Conservation (phyloP, 2,888 invertebrate genomes). For the Amorpha juglandis region DNA sequence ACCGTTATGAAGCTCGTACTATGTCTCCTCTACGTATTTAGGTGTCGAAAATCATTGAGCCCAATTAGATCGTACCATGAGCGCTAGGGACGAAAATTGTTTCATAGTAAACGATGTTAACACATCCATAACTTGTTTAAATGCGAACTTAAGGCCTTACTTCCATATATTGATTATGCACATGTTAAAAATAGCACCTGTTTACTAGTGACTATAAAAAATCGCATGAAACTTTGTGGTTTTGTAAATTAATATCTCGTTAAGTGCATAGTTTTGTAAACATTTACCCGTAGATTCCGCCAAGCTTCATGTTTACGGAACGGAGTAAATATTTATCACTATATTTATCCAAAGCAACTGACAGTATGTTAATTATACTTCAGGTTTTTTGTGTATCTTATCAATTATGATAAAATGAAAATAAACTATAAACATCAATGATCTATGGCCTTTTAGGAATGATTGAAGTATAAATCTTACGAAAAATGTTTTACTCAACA, state of each 20-base stretch:
- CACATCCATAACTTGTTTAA: conserved; percentile 1
- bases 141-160: background rate
- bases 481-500: too few species aligned
- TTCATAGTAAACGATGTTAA: background rate
- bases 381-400: too few species aligned
- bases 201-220: background rate
- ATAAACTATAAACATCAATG: too few species aligned
- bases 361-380: too few species aligned
- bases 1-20: background rate
- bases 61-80: conserved; percentile 17
- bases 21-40: conserved; percentile 7
- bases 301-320: too few species aligned
- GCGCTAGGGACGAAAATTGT: conserved; percentile 11
- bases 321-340: too few species aligned
- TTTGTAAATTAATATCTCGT: background rate
- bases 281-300: background rate
- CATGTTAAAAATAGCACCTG: background rate
- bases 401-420: too few species aligned
- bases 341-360: too few species aligned
- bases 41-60: conserved; percentile 19
- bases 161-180: background rate
- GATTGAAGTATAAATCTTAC: too few species aligned
- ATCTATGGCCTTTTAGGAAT: too few species aligned
- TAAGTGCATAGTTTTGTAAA: background rate
- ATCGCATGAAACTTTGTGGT: background rate